Conservation (phyloP, 2,113 vertebrate species). For the Microtus montanus region DNA sequence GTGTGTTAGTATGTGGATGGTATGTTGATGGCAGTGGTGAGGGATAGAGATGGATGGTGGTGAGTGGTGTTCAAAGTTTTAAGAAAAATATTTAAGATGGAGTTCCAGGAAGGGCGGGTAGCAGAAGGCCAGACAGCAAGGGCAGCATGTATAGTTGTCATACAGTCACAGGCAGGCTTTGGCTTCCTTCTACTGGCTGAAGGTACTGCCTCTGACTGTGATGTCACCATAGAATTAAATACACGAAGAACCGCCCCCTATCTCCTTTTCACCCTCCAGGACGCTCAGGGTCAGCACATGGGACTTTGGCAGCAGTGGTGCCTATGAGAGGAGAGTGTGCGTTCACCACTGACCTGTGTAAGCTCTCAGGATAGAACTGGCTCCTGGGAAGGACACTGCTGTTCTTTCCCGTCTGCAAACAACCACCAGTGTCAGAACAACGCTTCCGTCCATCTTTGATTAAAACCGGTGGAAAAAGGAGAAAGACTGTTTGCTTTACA, state of each 20-base stretch:
- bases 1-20: no score
- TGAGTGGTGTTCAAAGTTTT: neutral
- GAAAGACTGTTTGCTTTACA: slow-evolving; percentile 78
- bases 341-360: neutral
- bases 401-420: slow-evolving; percentile 51
- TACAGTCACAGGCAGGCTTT: neutral
- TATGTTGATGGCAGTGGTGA: neutral
- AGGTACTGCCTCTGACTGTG: neutral
- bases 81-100: neutral
- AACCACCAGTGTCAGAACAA: slow-evolving; percentile 53
- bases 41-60: neutral
- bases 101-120: neutral
- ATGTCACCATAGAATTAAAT: neutral
- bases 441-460: slow-evolving; percentile 72
- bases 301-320: neutral
- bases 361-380: neutral
- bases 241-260: neutral
- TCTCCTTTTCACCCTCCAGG: neutral
- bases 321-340: neutral
- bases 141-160: rapidly evolving
- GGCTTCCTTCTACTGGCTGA: neutral
- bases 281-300: neutral
- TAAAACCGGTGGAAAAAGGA: slow-evolving; percentile 73
- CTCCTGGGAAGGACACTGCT: neutral
- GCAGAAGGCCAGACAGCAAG: neutral